A percentile compares a stretch with the other conserved stretches of the same genome.
phyloP scores from a whole-genome alignment of 2,888 invertebrate genomes.

The Dicycla oo region DNA sequence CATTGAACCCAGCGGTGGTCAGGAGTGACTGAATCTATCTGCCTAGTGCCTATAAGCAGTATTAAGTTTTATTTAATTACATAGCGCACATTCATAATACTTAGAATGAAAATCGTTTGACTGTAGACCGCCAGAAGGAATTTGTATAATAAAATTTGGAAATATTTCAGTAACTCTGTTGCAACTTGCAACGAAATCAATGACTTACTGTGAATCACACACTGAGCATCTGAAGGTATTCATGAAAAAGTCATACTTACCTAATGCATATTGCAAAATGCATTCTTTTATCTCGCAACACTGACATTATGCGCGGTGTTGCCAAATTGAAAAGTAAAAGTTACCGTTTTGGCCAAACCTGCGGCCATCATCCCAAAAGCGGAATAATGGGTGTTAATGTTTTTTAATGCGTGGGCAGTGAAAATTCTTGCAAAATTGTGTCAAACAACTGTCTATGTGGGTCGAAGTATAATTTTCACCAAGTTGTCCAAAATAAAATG shows the following conservation, averaged over 20 bases:
- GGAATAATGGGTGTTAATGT: constrained; percentile 41
- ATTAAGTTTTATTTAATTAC: too few relatives aligned
- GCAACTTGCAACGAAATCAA: constrained; percentile 8
- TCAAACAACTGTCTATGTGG: constrained; percentile 19
- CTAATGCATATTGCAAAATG: constrained; percentile 49
- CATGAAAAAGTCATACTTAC: constrained; percentile 23
- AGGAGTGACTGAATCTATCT: not conserved
- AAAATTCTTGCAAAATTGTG: constrained; percentile 49
- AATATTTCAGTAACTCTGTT: constrained; percentile 1
- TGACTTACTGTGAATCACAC: constrained; percentile 8
- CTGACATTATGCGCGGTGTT: constrained; percentile 40
- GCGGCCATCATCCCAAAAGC: constrained; percentile 34
- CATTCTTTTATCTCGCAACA: constrained; percentile 51
- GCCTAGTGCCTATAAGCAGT: not conserved
- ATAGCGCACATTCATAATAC: not conserved
- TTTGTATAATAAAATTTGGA: not conserved
- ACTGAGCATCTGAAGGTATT: constrained; percentile 2
- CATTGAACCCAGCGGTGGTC: too few relatives aligned
- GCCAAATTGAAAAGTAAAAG: constrained; percentile 62
- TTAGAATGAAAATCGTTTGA: not conserved
- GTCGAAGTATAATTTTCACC: constrained; percentile 9
- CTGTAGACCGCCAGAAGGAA: not conserved
- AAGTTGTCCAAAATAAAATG: not conserved
- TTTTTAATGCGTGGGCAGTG: constrained; percentile 27
- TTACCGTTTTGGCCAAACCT: constrained; percentile 31